These are phyloP conservation scores for Sarcophaga subvicina DNA, from an alignment of 2,888 invertebrate genomes.

Conservation along the genomic window DNA sequence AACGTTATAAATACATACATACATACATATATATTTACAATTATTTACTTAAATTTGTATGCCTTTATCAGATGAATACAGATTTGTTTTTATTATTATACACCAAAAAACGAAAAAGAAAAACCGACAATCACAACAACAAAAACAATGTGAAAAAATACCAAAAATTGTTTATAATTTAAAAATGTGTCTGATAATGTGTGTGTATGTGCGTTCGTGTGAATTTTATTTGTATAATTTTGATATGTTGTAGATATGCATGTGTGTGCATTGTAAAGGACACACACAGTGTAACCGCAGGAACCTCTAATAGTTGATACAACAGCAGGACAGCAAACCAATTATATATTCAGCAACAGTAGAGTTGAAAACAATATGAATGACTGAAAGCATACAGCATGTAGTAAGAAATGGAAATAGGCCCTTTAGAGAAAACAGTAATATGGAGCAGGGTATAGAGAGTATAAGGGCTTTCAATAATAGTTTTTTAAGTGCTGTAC, in stretches of 20 bases:
- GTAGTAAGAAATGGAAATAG: too few relatives aligned
- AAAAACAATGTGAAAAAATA: conserved; percentile 6
- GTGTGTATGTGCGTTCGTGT: conserved; percentile 7
- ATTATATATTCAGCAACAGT: conserved; percentile 11
- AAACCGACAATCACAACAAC: conserved; percentile 25
- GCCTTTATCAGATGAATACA: neutral
- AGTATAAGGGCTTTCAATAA: too few relatives aligned
- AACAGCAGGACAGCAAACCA: conserved; percentile 53
- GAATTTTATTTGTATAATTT: too few relatives aligned
- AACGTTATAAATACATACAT: too few relatives aligned
- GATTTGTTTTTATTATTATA: conserved; percentile 46
- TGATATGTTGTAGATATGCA: neutral
- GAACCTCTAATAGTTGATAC: conserved; percentile 57
- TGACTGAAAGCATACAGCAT: too few relatives aligned
- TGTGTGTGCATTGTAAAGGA: neutral
- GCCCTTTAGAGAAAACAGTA: too few relatives aligned
- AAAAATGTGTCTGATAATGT: conserved; percentile 5
- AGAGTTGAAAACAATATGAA: too few relatives aligned
- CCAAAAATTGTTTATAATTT: conserved; percentile 25
- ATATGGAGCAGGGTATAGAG: too few relatives aligned
- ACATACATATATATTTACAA: too few relatives aligned
- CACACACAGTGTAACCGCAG: conserved; percentile 54
- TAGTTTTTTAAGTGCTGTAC: too few relatives aligned
- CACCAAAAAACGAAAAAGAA: conserved; percentile 11
- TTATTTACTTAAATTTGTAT: neutral